A percentile compares a stretch with the other conserved stretches of the same genome.
Evolutionary conservation across 2,113 vertebrate species (phyloP).

Genomic region (Sinocyclocheilus grahami): DNA sequence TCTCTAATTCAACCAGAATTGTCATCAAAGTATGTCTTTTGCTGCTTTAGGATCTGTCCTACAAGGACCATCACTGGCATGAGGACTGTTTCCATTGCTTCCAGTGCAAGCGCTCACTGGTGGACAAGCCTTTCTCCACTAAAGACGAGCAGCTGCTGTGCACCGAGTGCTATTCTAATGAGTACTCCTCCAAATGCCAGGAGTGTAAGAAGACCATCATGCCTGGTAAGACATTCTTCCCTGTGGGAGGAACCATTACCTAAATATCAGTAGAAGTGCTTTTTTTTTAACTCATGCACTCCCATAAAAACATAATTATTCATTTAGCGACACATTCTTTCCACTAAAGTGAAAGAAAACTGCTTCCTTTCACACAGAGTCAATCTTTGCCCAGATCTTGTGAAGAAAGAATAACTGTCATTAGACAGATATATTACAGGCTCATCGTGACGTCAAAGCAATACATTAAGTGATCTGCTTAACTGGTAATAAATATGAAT

Average conservation of each 20-base stretch:
- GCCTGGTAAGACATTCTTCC: constrained; percentile 81
- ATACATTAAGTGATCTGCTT: neutral
- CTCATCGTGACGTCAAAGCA: neutral
- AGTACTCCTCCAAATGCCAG: constrained; percentile 96
- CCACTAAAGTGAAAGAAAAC: constrained; percentile 15
- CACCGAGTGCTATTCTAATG: constrained; percentile 95
- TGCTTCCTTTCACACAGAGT: neutral
- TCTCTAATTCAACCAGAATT: neutral
- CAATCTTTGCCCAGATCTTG: neutral
- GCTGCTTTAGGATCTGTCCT: constrained; percentile 88
- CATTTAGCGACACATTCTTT: neutral
- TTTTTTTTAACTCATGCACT: constrained; percentile 4
- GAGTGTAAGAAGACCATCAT: constrained; percentile 97
- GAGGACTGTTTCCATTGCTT: constrained; percentile 96
- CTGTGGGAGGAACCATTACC: neutral
- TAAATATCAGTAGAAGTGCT: neutral
- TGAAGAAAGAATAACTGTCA: constrained; percentile 2
- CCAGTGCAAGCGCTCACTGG: constrained; percentile 88
- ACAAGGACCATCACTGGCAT: constrained; percentile 98
- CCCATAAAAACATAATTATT: constrained; percentile 7
- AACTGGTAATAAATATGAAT: neutral
- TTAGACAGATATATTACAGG: constrained; percentile 4
- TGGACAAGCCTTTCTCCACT: constrained; percentile 96
- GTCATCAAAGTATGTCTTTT: neutral
- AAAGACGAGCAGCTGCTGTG: constrained; percentile 97